A percentile compares a stretch with the other conserved stretches of the same genome.
These are phyloP conservation scores for Ectemnius lituratus DNA, from an alignment of 2,888 invertebrate species.

Conservation along the genomic window DNA sequence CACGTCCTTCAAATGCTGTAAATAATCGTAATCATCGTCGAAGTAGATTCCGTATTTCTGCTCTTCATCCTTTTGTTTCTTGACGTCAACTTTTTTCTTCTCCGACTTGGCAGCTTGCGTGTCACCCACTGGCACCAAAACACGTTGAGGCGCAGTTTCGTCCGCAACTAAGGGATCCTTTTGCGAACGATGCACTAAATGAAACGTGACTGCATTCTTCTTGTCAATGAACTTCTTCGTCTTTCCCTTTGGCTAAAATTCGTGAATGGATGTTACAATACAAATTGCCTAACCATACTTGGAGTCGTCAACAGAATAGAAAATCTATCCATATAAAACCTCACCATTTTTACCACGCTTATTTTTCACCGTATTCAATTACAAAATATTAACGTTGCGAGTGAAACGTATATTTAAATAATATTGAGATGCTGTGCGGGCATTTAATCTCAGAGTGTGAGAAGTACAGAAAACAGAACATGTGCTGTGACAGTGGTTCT, in stretches of 20 bases:
- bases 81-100: slow-evolving; percentile 43
- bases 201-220: slow-evolving; percentile 94
- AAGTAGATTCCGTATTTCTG: slow-evolving; percentile 94
- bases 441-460: background rate
- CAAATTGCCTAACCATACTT: slow-evolving; percentile 19
- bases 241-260: slow-evolving; percentile 81
- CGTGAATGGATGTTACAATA: background rate
- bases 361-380: slow-evolving; percentile 1
- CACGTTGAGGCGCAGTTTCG: slow-evolving; percentile 92
- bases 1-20: slow-evolving; percentile 91
- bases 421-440: background rate
- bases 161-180: slow-evolving; percentile 94
- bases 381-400: background rate
- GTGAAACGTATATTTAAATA: background rate
- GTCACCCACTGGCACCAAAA: slow-evolving; percentile 83
- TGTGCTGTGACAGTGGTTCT: slow-evolving; percentile 37
- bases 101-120: slow-evolving; percentile 57
- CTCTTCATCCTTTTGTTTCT: slow-evolving; percentile 84
- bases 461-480: slow-evolving; percentile 9
- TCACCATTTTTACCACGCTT: slow-evolving; percentile 46
- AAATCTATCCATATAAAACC: background rate
- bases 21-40: slow-evolving; percentile 96
- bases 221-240: slow-evolving; percentile 93
- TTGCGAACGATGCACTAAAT: slow-evolving; percentile 95
- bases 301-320: background rate